A percentile compares a stretch with the other conserved stretches of the same genome.
These are phyloP conservation scores for Phrynocephalus guinanensis DNA, from an alignment of 2,797 vertebrate genomes.

Conservation along the genomic window DNA sequence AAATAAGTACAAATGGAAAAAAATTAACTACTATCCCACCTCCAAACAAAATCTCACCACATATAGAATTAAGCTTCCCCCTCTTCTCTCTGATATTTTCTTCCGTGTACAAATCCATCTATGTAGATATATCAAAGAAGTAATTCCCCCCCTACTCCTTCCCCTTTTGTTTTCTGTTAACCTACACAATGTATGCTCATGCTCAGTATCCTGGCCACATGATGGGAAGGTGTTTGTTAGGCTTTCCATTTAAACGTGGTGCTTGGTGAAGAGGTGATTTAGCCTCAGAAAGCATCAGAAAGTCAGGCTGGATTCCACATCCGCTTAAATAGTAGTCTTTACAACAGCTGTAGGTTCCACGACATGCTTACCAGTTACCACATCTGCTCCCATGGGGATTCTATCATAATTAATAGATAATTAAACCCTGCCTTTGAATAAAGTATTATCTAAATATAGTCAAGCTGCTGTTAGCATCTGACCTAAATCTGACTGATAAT, in stretches of 20 bases:
- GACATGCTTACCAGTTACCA: slow-evolving; percentile 34
- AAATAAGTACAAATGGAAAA: too few species aligned
- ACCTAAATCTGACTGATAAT: slow-evolving; percentile 55
- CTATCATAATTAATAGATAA: slow-evolving; percentile 63
- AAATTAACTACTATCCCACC: too few species aligned
- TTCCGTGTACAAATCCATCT: too few species aligned
- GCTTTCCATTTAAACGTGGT: slow-evolving; percentile 39
- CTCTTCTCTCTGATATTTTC: too few species aligned
- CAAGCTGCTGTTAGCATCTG: slow-evolving; percentile 38
- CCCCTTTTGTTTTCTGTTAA: not conserved
- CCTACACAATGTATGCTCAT: not conserved
- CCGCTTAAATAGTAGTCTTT: slow-evolving; percentile 49
- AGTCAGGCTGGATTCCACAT: slow-evolving; percentile 40
- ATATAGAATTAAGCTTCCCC: too few species aligned
- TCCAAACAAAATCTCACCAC: too few species aligned
- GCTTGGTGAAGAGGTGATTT: slow-evolving; percentile 50
- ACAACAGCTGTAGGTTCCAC: slow-evolving; percentile 40
- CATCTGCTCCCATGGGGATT: slow-evolving; percentile 31
- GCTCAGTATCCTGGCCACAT: not conserved
- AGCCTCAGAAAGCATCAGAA: slow-evolving; percentile 55
- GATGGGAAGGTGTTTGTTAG: not conserved
- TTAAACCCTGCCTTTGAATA: slow-evolving; percentile 59
- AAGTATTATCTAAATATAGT: slow-evolving; percentile 45
- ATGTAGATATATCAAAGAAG: too few species aligned
- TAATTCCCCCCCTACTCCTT: not conserved